Evolutionary conservation across 2,797 vertebrate genomes (phyloP).

Genomic region (Furcifer pardalis): DNA sequence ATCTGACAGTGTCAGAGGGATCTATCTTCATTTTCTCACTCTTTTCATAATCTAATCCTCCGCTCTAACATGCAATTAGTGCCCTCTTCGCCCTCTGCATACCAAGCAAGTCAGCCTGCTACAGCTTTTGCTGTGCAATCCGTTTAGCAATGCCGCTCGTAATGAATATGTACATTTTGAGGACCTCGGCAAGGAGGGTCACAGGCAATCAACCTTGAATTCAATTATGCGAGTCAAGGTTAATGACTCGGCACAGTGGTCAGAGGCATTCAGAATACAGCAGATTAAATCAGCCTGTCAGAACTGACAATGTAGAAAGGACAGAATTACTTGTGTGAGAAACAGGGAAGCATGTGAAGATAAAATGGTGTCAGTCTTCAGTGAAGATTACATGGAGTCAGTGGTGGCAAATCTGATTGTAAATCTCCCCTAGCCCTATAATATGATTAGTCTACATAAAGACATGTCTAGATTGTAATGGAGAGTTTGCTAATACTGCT

Average conservation of each 20-base stretch:
- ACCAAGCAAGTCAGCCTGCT: constrained; percentile 88
- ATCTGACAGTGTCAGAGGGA: constrained; percentile 97
- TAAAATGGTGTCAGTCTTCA: constrained; percentile 87
- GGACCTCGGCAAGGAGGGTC: constrained; percentile 91
- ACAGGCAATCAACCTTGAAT: constrained; percentile 99
- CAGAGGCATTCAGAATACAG: constrained; percentile 90
- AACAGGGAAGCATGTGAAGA: constrained; percentile 72
- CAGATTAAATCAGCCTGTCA: constrained; percentile 94
- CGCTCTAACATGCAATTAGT: constrained; percentile 99
- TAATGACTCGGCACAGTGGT: constrained; percentile 98
- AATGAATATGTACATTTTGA: constrained; percentile 99
- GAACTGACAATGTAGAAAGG: constrained; percentile 86
- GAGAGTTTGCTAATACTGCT: constrained; percentile 88
- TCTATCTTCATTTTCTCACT: constrained; percentile 99
- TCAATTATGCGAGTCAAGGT: constrained; percentile 99
- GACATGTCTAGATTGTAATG: constrained; percentile 89
- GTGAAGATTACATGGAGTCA: constrained; percentile 85
- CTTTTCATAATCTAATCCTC: constrained; percentile 99
- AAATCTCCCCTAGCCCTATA: constrained; percentile 79
- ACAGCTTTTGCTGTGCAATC: constrained; percentile 96
- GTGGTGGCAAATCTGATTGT: constrained; percentile 87
- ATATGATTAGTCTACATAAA: constrained; percentile 89
- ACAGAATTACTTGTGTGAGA: constrained; percentile 77
- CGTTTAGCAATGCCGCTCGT: constrained; percentile 88
- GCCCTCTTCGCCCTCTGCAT: constrained; percentile 87